These are phyloP conservation scores for Proisotoma minuta DNA, from an alignment of 2,888 invertebrate genomes.

Conservation along the genomic window DNA sequence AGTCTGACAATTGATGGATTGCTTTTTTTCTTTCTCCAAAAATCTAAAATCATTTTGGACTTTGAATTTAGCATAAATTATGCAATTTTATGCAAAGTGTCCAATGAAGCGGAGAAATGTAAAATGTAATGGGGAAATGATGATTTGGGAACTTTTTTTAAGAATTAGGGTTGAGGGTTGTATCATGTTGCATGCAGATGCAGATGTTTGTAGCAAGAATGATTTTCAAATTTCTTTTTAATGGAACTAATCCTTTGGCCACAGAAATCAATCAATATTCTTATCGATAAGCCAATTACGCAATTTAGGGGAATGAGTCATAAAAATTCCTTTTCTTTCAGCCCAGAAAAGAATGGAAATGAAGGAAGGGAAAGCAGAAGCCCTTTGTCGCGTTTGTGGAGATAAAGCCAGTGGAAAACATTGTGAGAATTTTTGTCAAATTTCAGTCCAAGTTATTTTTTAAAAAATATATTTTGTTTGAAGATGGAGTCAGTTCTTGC, in stretches of 20 bases:
- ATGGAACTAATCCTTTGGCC: constrained; percentile 11
- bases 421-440: background rate
- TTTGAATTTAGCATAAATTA: background rate
- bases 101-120: constrained; percentile 9
- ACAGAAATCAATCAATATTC: no score
- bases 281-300: no score
- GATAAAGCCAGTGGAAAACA: constrained; percentile 57
- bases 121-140: constrained; percentile 30
- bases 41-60: background rate
- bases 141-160: constrained; percentile 28
- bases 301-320: no score
- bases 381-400: constrained; percentile 79
- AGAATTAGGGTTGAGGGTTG: background rate
- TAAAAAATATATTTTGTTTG: background rate
- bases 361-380: constrained; percentile 51
- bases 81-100: background rate
- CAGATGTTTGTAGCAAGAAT: no score
- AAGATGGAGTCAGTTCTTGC: constrained; percentile 81
- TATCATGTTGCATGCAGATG: background rate
- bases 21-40: background rate
- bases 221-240: no score
- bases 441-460: background rate
- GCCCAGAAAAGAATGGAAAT: background rate
- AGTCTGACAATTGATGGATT: no score
- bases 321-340: no score